Evolutionary conservation across 2,888 invertebrate species (phyloP).

Genomic region (Serrognathus titanus): DNA sequence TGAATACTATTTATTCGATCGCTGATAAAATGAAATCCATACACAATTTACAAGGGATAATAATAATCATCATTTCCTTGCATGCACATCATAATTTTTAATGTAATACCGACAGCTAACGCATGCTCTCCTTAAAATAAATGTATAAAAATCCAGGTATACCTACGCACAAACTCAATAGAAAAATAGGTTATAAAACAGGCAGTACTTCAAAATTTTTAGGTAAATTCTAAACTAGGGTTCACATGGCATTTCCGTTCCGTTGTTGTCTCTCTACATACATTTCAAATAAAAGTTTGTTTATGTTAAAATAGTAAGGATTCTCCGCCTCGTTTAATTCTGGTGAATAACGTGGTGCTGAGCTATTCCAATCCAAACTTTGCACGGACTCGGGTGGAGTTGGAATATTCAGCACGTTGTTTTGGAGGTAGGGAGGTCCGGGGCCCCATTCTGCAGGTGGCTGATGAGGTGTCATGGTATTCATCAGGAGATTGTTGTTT

Average conservation of each 20-base stretch:
- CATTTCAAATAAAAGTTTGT: constrained; percentile 81
- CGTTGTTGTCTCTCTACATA: constrained; percentile 78
- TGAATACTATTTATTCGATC: not conserved
- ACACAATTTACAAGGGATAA: too few relatives aligned
- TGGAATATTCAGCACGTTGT: constrained; percentile 30
- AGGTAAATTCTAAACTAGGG: constrained; percentile 5
- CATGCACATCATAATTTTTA: too few relatives aligned
- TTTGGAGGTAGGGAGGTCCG: constrained; percentile 34
- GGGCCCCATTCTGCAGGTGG: constrained; percentile 37
- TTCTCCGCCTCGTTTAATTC: constrained; percentile 74
- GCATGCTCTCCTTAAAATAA: not conserved
- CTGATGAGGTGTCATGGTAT: constrained; percentile 26
- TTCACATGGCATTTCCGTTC: constrained; percentile 46
- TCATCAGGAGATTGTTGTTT: constrained; percentile 54
- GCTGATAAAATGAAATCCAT: too few relatives aligned
- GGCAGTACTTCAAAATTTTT: constrained; percentile 7
- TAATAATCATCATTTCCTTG: too few relatives aligned
- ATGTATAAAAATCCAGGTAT: constrained; percentile 1
- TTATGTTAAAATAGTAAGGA: constrained; percentile 80
- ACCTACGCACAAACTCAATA: constrained; percentile 9
- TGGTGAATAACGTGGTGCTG: constrained; percentile 64
- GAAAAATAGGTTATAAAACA: constrained; percentile 6
- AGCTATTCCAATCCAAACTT: constrained; percentile 38
- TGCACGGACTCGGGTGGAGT: constrained; percentile 42
- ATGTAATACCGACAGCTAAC: not conserved